Percentiles rank a stretch among this genome's conserved stretches.
Evolutionary conservation across 1,140 invertebrate genomes (phyloP).

Genomic region (Hormaphis cornu): DNA sequence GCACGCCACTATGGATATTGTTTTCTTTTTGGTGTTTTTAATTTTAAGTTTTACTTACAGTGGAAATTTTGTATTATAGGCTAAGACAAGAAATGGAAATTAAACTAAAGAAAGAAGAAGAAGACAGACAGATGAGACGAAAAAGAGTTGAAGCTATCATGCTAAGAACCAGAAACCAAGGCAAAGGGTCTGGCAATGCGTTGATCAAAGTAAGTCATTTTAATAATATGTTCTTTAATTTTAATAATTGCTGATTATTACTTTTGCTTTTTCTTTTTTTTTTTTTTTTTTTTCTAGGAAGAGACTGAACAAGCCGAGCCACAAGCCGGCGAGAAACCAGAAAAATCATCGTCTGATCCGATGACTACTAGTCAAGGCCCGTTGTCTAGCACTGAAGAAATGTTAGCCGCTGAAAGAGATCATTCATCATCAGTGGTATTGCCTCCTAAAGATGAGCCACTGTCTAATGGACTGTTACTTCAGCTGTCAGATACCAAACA

Average conservation of each 20-base stretch:
- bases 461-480: background rate
- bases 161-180: constrained; percentile 60
- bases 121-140: constrained; percentile 63
- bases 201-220: constrained; percentile 36
- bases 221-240: background rate
- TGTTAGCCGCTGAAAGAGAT: background rate
- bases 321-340: background rate
- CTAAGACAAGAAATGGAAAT: constrained; percentile 64
- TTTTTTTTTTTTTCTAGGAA: background rate
- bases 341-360: background rate
- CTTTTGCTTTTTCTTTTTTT: background rate
- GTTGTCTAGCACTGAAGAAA: background rate
- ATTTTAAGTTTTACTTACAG: no score
- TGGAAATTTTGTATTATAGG: no score
- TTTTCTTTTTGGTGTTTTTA: no score
- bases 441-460: background rate
- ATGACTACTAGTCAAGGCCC: constrained; percentile 4
- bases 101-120: constrained; percentile 65
- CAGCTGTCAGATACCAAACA: background rate
- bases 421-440: background rate
- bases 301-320: constrained; percentile 19
- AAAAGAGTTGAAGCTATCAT: constrained; percentile 76
- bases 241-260: no score
- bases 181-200: constrained; percentile 35
- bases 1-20: no score